A percentile compares a stretch with the other conserved stretches of the same genome.
phyloP scores from a whole-genome alignment of 2,113 vertebrate genomes.

The Saccopteryx bilineata region DNA sequence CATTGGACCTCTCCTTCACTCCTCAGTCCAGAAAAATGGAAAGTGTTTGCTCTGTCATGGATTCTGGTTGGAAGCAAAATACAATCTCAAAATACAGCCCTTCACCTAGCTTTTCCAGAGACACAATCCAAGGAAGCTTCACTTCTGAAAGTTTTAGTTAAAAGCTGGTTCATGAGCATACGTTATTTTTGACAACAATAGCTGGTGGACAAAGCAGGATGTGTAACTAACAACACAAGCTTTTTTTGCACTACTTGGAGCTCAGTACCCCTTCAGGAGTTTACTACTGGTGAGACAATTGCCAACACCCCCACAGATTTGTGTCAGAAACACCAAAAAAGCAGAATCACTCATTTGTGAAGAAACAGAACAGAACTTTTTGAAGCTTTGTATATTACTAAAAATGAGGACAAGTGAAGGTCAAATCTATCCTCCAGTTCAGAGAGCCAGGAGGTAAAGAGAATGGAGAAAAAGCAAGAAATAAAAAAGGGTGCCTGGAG shows the following conservation, averaged over 20 bases:
- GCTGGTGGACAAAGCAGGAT: not conserved
- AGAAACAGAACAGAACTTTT: constrained; percentile 20
- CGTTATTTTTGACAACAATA: constrained; percentile 47
- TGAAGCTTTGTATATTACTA: not conserved
- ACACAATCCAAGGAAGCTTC: not conserved
- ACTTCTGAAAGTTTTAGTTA: not conserved
- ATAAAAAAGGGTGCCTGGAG: not conserved
- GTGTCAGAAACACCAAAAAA: not conserved
- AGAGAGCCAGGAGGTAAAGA: not conserved
- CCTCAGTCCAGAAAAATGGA: not conserved
- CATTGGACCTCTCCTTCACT: not conserved
- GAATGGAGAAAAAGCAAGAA: not conserved
- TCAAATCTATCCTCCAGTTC: not conserved
- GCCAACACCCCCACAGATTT: not conserved
- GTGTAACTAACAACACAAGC: not conserved
- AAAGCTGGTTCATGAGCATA: not conserved
- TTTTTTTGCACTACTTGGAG: not conserved
- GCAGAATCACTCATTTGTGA: constrained; percentile 45
- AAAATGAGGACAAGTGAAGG: constrained; percentile 13
- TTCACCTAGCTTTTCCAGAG: not conserved
- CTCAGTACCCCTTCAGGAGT: not conserved
- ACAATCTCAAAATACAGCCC: not conserved
- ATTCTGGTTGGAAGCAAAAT: not conserved
- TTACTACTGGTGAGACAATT: not conserved
- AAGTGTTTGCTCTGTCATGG: not conserved